Evolutionary conservation across 1,140 invertebrate species (phyloP).

Genomic region (Zeugodacus cucurbitae): DNA sequence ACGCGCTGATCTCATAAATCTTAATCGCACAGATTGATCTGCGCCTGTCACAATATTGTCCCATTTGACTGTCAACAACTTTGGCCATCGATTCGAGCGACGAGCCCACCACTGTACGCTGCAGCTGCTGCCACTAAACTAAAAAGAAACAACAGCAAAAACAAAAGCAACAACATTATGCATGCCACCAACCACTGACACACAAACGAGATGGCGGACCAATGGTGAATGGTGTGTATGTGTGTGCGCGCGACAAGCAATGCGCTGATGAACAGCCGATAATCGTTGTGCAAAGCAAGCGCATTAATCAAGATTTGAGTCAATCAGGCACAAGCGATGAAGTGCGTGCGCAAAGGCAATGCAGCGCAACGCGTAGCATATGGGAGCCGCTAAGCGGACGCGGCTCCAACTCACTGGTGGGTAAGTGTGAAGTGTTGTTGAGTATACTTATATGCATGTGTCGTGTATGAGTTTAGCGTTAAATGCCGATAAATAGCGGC

Average conservation of each 20-base stretch:
- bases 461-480: neutral
- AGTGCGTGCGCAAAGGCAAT: neutral
- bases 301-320: slow-evolving; percentile 38
- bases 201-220: neutral
- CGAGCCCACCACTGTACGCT: slow-evolving; percentile 19
- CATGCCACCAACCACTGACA: neutral
- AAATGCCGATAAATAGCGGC: neutral
- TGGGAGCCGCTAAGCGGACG: neutral
- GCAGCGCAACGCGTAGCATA: neutral
- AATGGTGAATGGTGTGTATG: neutral
- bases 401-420: neutral
- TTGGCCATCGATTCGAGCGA: slow-evolving; percentile 15
- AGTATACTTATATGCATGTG: neutral
- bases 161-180: neutral
- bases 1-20: slow-evolving; percentile 3
- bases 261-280: slow-evolving; percentile 28
- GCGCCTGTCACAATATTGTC: slow-evolving; percentile 36
- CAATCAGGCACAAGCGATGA: neutral
- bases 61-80: slow-evolving; percentile 35
- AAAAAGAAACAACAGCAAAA: neutral
- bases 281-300: slow-evolving; percentile 20
- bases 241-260: neutral
- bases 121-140: slow-evolving; percentile 20
- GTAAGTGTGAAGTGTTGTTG: neutral
- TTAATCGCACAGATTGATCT: slow-evolving; percentile 38